Evolutionary conservation across 2,113 vertebrate genomes (phyloP), one percentile per base, ranked within the genome.

Genomic region (Neolamprologus fasciatus): DNA sequence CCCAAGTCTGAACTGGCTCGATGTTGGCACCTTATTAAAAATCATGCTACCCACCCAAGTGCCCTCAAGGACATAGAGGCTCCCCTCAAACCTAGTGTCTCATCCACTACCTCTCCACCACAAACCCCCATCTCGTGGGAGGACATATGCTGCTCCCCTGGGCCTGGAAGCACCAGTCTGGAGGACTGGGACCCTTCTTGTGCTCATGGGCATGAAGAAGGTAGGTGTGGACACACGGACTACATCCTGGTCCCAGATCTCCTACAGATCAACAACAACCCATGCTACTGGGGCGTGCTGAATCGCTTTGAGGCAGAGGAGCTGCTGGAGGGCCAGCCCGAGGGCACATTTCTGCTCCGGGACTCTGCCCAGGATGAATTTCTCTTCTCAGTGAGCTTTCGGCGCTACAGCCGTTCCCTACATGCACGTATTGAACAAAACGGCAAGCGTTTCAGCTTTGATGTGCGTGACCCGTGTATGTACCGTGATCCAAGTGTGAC

Each of bases 291-390:
- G 98, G 98, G 98, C 1, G 98, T 99, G 55, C 95, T 99, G 97
- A 98, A 99, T 94, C 98, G 99, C 90, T 98, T 98, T 0, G 97
- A 98, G 42, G 98, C 98, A 0, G 98, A 99, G 96, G 98, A 98
- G 3, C 97, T 99, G 12, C 95, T 99, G 28, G 98, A 99, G 85
- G 98, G 98, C 16, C 98, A 98, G 89, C 98, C 98, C 2, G 98
- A 99, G 93, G 98, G 98, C 4, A 99, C 98, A 0, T 99, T 99
- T 89, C 95, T 99, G 89, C 95, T 99, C 17, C 90, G 98, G 23
- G 98, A 99, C 92, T 99, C 98, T 9, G 98, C 98, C 79, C 98
- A 99, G 87, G 98, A 99, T 8, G 98, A 99, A 89, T 99, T 98
- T 90, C 97, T 99, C 83, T 99, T 99, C 93, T 99, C 98, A 0